phyloP scores from a whole-genome alignment of 2,797 vertebrate genomes.

The Mus caroli region DNA sequence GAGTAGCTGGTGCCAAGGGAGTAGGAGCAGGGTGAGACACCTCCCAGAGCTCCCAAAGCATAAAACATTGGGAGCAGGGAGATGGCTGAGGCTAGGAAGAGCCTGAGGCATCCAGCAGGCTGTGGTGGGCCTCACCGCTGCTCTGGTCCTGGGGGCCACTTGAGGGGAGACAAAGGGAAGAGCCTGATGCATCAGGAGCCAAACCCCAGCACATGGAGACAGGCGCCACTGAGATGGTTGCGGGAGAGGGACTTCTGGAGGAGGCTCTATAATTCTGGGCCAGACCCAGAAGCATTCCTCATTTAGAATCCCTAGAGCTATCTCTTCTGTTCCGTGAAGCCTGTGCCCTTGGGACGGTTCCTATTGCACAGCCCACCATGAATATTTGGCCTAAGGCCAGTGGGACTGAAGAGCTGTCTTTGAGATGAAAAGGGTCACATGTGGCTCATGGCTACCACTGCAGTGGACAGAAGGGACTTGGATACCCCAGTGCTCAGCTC shows the following conservation, averaged over 20 bases:
- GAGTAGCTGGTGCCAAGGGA: background rate
- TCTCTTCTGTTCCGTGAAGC: background rate
- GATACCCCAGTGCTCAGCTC: background rate
- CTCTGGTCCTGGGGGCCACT: background rate
- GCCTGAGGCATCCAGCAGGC: background rate
- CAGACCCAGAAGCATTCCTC: background rate
- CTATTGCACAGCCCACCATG: background rate
- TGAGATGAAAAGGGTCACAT: background rate
- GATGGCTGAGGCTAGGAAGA: background rate
- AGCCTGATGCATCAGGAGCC: background rate
- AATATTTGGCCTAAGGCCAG: background rate
- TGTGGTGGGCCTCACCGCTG: background rate
- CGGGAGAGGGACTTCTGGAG: background rate
- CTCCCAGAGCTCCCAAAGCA: background rate
- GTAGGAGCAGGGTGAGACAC: background rate
- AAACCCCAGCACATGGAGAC: background rate
- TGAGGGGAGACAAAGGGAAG: background rate
- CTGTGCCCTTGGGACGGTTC: background rate
- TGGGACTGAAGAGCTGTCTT: background rate
- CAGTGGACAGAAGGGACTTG: background rate
- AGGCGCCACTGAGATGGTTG: background rate
- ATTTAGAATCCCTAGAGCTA: background rate
- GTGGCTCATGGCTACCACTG: background rate
- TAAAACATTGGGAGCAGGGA: background rate
- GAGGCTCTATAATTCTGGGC: background rate